phyloP scores from a whole-genome alignment of 2,113 vertebrate genomes.

The Dicentrarchus labrax region DNA sequence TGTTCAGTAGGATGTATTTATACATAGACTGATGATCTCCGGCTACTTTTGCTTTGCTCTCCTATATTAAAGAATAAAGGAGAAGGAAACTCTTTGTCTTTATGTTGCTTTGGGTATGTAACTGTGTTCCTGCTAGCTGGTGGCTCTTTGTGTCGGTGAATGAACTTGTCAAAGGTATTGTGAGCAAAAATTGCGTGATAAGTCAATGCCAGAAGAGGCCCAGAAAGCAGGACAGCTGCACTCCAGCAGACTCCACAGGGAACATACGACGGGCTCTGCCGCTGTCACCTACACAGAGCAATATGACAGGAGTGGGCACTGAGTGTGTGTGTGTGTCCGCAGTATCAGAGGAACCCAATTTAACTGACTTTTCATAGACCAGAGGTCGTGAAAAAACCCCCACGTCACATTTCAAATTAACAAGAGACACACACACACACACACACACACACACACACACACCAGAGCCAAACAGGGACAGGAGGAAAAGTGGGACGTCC shows the following conservation, averaged over 20 bases:
- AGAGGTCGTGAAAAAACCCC: not conserved
- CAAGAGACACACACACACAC: slow-evolving; percentile 26
- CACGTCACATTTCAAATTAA: not conserved
- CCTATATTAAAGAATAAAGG: not conserved
- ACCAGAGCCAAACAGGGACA: slow-evolving; percentile 14
- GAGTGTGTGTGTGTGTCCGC: not conserved
- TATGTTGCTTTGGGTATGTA: not conserved
- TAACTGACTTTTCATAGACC: not conserved
- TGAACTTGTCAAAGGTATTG: not conserved
- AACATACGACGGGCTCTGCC: slow-evolving; percentile 8
- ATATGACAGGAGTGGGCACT: not conserved
- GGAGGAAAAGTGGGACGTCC: slow-evolving; percentile 42
- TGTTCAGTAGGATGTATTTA: not conserved
- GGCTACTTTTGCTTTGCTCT: not conserved
- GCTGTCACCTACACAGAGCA: not conserved
- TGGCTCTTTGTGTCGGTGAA: not conserved
- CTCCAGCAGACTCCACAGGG: slow-evolving; percentile 47
- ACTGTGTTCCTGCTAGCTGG: not conserved
- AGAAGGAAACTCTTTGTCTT: not conserved
- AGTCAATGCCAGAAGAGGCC: not conserved
- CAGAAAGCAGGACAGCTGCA: slow-evolving; percentile 51
- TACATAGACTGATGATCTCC: not conserved
- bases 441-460: slow-evolving; percentile 4
- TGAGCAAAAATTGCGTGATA: not conserved
- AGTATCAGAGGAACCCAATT: not conserved